Percentiles rank a stretch among this genome's conserved stretches.
These are phyloP conservation scores for Augiades crinisus DNA, from an alignment of 2,888 invertebrate species.

Conservation along the genomic window DNA sequence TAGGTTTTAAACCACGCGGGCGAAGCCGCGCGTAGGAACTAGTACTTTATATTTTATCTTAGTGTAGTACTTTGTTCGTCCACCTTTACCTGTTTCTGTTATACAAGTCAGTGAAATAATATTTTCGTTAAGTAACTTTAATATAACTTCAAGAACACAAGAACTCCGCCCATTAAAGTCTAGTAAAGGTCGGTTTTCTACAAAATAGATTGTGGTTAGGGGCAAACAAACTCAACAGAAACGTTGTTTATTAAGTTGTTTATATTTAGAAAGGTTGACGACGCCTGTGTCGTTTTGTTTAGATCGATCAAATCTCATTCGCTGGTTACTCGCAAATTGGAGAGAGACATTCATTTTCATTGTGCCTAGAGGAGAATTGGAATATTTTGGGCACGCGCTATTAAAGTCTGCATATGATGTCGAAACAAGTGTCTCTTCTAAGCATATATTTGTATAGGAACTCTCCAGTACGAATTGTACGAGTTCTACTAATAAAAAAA, in stretches of 20 bases:
- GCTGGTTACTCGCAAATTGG: conserved; percentile 37
- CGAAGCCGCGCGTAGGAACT: too few relatives aligned
- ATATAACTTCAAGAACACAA: not conserved
- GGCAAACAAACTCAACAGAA: conserved; percentile 3
- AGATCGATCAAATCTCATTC: conserved; percentile 48
- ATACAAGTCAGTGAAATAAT: too few relatives aligned
- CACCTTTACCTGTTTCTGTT: too few relatives aligned
- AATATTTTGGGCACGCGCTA: not conserved
- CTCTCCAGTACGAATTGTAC: too few relatives aligned
- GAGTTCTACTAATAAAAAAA: too few relatives aligned
- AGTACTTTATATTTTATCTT: too few relatives aligned
- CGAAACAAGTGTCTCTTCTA: too few relatives aligned
- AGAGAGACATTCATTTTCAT: conserved; percentile 27
- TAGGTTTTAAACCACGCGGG: too few relatives aligned
- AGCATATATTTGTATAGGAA: not conserved
- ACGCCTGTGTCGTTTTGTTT: conserved; percentile 36
- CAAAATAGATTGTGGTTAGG: conserved; percentile 18
- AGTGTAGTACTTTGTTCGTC: too few relatives aligned
- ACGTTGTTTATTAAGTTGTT: conserved; percentile 19
- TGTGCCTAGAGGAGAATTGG: not conserved
- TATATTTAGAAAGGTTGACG: conserved; percentile 44
- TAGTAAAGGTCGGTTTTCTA: conserved; percentile 8
- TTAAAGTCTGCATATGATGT: too few relatives aligned
- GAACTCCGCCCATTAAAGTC: too few relatives aligned
- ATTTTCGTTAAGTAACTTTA: too few relatives aligned